phyloP scores from a whole-genome alignment of 2,113 vertebrate genomes.

The Penelope pileata region DNA sequence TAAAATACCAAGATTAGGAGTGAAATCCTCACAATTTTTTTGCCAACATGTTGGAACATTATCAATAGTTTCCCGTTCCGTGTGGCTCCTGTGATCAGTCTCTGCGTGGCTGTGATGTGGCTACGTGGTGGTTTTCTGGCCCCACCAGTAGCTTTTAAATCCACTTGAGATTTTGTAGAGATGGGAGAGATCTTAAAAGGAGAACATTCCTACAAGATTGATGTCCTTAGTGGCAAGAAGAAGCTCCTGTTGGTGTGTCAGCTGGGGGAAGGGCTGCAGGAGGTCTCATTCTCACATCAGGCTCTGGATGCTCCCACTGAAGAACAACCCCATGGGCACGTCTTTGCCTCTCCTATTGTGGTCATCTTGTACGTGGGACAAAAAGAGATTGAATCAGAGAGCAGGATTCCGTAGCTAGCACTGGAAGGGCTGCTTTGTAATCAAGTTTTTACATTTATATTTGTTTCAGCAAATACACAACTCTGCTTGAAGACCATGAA shows the following conservation, averaged over 20 bases:
- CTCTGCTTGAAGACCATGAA: constrained; percentile 85
- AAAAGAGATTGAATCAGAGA: neutral
- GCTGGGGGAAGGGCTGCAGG: neutral
- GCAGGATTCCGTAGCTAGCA: neutral
- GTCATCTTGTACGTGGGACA: neutral
- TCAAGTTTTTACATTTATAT: neutral
- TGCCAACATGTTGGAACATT: neutral
- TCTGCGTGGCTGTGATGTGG: neutral
- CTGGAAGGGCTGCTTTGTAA: neutral
- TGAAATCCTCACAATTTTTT: neutral
- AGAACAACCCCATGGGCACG: neutral
- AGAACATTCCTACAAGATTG: neutral
- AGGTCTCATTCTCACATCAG: neutral
- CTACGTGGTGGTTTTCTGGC: neutral
- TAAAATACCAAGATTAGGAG: neutral
- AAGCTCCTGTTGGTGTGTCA: neutral
- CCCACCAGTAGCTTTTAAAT: neutral
- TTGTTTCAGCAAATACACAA: constrained; percentile 85
- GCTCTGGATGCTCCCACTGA: neutral
- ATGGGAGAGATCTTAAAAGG: neutral
- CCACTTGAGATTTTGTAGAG: neutral
- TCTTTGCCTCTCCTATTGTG: neutral
- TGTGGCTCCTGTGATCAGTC: neutral
- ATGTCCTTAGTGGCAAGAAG: neutral
- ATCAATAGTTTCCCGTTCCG: neutral